Evolutionary conservation across 2,888 invertebrate species (phyloP), one percentile per base, ranked within the genome.

Genomic region (Clanis bilineata): DNA sequence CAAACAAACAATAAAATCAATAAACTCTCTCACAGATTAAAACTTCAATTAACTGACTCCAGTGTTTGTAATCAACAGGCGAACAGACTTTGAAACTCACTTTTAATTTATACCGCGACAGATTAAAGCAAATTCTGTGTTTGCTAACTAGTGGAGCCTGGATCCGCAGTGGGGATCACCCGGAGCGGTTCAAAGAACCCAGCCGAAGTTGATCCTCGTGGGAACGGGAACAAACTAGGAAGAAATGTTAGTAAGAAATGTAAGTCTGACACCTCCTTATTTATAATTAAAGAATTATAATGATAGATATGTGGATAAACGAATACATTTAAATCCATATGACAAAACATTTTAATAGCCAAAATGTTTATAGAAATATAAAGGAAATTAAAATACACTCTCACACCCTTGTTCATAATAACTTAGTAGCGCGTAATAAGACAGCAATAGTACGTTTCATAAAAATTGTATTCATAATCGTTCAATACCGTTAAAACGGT

Each of bases 171-270:
- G 36, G 36, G 15, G 51, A 32, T 3, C 18, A 18, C 51, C 9
- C 12, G 22, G 21, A 32, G 32, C 9, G 15, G 32, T 51, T 51
- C 51, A 51, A 51, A 51, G 28, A 51, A 15, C 47, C 25, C 3
- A 21, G 51, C 18, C 18, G 18, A 51, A 51, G 51, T 51, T 51
- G 32, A 1, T 10, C 5, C 51, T 28, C 2, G 9, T 6, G 45
- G 45, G 45, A 44, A n/a, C 32, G 51, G 32, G 10, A 51, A 18
- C 32, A 51, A 51, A 47, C 47, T 47, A n/a, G 4, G 10, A 51
- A 51, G 51, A 28, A 51, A 51, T 51, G 21, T 51, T 32, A 32
- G 18, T n/a, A n/a, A n/a, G n/a, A n/a, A n/a, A n/a, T n/a, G n/a
- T n/a, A 32, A 51, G 28, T 51, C 18, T 32, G 18, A n/a, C n/a